Conservation (phyloP, 2,888 invertebrate genomes). For the Pandemis heparana region DNA sequence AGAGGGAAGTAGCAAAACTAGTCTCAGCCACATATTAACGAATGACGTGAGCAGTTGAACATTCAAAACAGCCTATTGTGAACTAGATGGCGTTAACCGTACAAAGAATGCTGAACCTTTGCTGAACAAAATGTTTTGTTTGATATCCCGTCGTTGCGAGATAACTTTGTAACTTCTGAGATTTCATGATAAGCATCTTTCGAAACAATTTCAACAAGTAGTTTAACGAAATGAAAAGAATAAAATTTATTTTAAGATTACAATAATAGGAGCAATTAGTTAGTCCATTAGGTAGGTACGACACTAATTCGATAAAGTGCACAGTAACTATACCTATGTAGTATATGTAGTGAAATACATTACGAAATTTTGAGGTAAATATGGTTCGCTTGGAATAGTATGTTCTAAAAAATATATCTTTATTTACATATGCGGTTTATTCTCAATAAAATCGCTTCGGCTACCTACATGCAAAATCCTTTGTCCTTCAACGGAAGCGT, state of each 20-base stretch:
- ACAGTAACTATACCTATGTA: not conserved
- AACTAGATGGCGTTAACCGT: slow-evolving; percentile 3
- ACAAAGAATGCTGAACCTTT: not conserved
- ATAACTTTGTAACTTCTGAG: not conserved
- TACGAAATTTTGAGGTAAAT: not conserved
- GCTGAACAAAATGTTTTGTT: not conserved
- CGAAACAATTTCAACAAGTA: not conserved
- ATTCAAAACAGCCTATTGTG: not conserved
- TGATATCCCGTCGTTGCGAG: not conserved
- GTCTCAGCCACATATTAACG: not conserved
- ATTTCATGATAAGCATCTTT: not conserved
- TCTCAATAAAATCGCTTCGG: not conserved
- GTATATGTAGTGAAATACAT: no score
- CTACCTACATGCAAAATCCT: not conserved
- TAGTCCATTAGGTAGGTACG: not conserved
- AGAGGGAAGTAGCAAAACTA: slow-evolving; percentile 1
- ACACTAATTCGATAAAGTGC: not conserved
- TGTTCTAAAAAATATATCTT: no score
- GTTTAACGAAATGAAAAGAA: not conserved
- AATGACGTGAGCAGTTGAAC: not conserved
- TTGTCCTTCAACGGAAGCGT: slow-evolving; percentile 6
- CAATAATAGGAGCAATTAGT: not conserved
- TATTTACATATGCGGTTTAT: not conserved
- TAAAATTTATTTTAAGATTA: no score
- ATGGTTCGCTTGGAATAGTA: not conserved